Percentiles rank a stretch among this genome's conserved stretches.
Evolutionary conservation across 1,140 invertebrate species (phyloP).

Genomic region (Cydia pomonella): DNA sequence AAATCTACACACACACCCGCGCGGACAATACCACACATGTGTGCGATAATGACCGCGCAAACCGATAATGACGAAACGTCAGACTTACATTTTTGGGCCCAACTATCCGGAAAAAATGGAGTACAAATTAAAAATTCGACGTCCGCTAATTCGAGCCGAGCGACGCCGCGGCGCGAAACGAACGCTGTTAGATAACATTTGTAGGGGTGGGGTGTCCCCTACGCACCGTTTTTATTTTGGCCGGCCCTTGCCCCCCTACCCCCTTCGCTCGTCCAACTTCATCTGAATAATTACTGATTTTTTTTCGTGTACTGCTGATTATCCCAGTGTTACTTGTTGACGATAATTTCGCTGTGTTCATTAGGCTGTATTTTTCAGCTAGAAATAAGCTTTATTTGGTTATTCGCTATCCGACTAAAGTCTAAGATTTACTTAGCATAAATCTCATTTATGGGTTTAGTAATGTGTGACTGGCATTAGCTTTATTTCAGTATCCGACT

Average conservation of each 20-base stretch:
- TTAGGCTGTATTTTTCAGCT: slow-evolving; percentile 45
- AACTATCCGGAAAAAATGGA: slow-evolving; percentile 74
- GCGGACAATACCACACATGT: slow-evolving; percentile 59
- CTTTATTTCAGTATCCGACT: too few species aligned
- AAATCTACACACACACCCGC: slow-evolving; percentile 77
- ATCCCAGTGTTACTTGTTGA: slow-evolving; percentile 80
- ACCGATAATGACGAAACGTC: slow-evolving; percentile 71
- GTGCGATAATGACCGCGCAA: slow-evolving; percentile 41
- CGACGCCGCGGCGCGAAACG: slow-evolving; percentile 67
- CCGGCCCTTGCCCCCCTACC: slow-evolving; percentile 76
- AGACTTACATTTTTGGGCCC: neutral
- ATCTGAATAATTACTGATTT: slow-evolving; percentile 81
- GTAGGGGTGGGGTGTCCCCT: slow-evolving; percentile 74
- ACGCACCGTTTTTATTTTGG: slow-evolving; percentile 80
- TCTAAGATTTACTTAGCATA: neutral
- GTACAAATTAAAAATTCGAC: slow-evolving; percentile 77
- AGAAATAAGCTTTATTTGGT: slow-evolving; percentile 2
- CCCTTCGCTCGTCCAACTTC: slow-evolving; percentile 78
- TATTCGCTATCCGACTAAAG: neutral
- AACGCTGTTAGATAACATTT: slow-evolving; percentile 80
- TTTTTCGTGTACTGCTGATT: slow-evolving; percentile 79
- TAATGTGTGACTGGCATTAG: too few species aligned
- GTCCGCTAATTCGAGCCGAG: slow-evolving; percentile 72
- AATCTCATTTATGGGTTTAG: too few species aligned
- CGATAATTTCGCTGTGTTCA: slow-evolving; percentile 73